phyloP scores from a whole-genome alignment of 2,113 vertebrate genomes.

The Mola mola region DNA sequence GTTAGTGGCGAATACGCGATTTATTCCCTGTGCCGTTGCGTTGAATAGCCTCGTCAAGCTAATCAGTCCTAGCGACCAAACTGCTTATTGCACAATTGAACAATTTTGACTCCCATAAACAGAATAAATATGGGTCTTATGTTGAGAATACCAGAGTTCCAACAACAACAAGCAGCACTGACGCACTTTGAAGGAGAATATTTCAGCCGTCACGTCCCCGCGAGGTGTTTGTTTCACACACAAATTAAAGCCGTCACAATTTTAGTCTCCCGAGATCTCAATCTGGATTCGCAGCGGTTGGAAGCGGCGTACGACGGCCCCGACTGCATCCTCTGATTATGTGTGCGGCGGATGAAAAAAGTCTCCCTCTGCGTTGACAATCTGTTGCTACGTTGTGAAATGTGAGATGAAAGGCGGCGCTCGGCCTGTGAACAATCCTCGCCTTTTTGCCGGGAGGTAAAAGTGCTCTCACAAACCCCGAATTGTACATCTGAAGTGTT shows the following conservation, averaged over 20 bases:
- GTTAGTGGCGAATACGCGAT: too few species aligned
- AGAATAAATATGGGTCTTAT: too few species aligned
- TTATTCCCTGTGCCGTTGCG: too few species aligned
- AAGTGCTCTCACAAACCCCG: constrained; percentile 71
- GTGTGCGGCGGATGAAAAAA: constrained; percentile 52
- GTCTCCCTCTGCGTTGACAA: constrained; percentile 67
- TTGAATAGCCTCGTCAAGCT: too few species aligned
- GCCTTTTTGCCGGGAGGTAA: constrained; percentile 72
- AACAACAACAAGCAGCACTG: too few species aligned
- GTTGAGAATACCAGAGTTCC: too few species aligned
- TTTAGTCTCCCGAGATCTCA: constrained; percentile 42
- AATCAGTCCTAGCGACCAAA: too few species aligned
- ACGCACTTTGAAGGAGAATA: background rate
- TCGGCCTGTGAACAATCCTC: constrained; percentile 64
- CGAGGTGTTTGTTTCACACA: constrained; percentile 30
- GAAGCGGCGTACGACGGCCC: too few species aligned
- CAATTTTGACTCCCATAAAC: too few species aligned
- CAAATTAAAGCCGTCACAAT: constrained; percentile 44
- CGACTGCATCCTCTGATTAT: too few species aligned
- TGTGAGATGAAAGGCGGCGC: constrained; percentile 74
- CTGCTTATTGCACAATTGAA: too few species aligned
- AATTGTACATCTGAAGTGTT: constrained; percentile 76
- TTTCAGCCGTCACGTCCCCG: constrained; percentile 7
- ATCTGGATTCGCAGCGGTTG: constrained; percentile 32
- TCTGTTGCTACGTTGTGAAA: constrained; percentile 73